Evolutionary conservation across 2,113 vertebrate genomes (phyloP), one percentile per base, ranked within the genome.

Genomic region (Notechis scutatus): DNA sequence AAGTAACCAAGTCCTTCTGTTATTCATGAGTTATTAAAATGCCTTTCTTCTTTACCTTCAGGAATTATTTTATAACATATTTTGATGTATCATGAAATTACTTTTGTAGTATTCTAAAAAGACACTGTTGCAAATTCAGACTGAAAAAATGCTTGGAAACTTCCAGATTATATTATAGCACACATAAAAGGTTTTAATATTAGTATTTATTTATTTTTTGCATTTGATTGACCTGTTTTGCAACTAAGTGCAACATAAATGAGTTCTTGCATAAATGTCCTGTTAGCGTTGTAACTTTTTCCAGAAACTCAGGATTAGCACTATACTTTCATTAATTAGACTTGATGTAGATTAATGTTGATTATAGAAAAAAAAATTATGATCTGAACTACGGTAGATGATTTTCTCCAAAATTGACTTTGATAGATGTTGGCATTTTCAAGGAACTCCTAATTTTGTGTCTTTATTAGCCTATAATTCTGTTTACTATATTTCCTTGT

Each of bases 101-200:
- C 94, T 95, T 34, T 54, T 91, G 14, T 91, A 93, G 21, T 69
- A 0, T 55, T 54, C 18, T 23, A 85, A 61, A 57, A 90, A 92
- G 85, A 55, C 90, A 61, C 0, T 0, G 59, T 2, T 93, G 23
- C 26, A 89, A 93, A 94, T 94, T 92, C 88, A 89, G 94, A 86
- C 91, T 91, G 92, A 91, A 89, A 91, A 93, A 92, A 89, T 90
- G 91, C 92, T 47, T 47, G 47, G 47, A 47, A 47, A 47, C 47
- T 47, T 47, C 47, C 47, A 47, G 94, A 94, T 96, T 95, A 92
- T 6, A 90, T 87, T 88, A 92, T 93, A 92, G 34, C 4, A 57
- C 15, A 89, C 9, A 57, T 34, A 24, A 89, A 92, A 95, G 87
- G 92, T 89, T 42, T 90, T 39, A 39, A 23, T 93, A 8, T 96